Conservation (phyloP, 2,113 vertebrate species). For the Laticauda colubrina region DNA sequence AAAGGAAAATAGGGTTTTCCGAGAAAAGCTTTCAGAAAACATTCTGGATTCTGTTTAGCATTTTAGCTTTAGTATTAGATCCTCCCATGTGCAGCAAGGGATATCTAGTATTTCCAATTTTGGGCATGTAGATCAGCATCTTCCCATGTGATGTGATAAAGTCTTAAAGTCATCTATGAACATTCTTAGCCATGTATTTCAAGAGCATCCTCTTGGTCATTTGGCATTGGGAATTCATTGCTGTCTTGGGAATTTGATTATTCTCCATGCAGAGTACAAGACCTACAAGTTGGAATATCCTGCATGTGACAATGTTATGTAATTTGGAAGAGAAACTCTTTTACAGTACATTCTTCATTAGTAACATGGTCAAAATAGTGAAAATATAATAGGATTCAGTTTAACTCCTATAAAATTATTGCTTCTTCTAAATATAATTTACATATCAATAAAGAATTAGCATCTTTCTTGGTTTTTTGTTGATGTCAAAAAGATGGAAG, state of each 20-base stretch:
- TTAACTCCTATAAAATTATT: slow-evolving; percentile 1
- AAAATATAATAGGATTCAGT: not conserved
- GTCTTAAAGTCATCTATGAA: not conserved
- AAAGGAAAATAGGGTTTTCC: not conserved
- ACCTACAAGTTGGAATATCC: not conserved
- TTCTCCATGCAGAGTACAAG: not conserved
- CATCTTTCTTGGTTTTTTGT: not conserved
- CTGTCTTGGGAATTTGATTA: not conserved
- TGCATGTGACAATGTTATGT: not conserved
- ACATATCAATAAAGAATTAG: not conserved
- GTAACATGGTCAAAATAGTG: not conserved
- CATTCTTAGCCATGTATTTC: not conserved
- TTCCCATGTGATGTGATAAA: not conserved
- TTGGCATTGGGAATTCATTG: not conserved
- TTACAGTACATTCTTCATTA: not conserved
- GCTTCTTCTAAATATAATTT: not conserved
- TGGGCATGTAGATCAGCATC: not conserved
- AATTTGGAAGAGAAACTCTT: not conserved
- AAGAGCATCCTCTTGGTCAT: not conserved
- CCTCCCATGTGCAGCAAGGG: not conserved
- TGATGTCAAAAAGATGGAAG: not conserved
- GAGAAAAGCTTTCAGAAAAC: not conserved
- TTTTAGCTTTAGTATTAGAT: not conserved
- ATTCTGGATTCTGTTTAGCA: not conserved
- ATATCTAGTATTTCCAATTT: not conserved